Conservation (phyloP, 2,113 vertebrate genomes). For the Procavia capensis region DNA sequence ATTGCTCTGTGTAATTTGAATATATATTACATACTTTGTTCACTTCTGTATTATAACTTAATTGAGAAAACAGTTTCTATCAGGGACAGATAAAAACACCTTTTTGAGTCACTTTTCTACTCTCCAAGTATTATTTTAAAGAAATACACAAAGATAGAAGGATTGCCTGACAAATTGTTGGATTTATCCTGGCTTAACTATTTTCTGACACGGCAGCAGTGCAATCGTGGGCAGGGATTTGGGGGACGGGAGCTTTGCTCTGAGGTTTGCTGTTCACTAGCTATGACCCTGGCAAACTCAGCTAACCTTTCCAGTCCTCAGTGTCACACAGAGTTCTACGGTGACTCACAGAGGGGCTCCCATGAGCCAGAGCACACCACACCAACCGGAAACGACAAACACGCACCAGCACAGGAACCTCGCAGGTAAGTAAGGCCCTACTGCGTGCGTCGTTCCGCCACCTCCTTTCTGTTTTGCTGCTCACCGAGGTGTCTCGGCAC, state of each 20-base stretch:
- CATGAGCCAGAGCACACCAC: not conserved
- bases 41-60: slow-evolving; percentile 62
- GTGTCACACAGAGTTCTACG: not conserved
- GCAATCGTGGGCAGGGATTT: not conserved
- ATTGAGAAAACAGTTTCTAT: slow-evolving; percentile 72
- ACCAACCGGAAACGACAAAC: not conserved
- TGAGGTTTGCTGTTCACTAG: not conserved
- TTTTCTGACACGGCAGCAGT: slow-evolving; percentile 16
- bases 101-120: slow-evolving; percentile 58
- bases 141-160: slow-evolving; percentile 58
- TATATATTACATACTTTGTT: slow-evolving; percentile 62
- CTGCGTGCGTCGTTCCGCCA: not conserved
- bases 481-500: not conserved
- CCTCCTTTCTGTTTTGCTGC: not conserved
- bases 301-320: not conserved
- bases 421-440: not conserved
- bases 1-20: slow-evolving; percentile 75
- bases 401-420: not conserved
- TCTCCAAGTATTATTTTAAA: slow-evolving; percentile 54
- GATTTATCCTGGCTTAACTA: slow-evolving; percentile 46
- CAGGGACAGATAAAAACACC: slow-evolving; percentile 61
- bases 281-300: not conserved
- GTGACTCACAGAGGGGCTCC: not conserved
- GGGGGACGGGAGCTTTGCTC: not conserved
- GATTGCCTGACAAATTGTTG: slow-evolving; percentile 52